phyloP scores from a whole-genome alignment of 2,797 vertebrate species.

The Siniperca obscura region DNA sequence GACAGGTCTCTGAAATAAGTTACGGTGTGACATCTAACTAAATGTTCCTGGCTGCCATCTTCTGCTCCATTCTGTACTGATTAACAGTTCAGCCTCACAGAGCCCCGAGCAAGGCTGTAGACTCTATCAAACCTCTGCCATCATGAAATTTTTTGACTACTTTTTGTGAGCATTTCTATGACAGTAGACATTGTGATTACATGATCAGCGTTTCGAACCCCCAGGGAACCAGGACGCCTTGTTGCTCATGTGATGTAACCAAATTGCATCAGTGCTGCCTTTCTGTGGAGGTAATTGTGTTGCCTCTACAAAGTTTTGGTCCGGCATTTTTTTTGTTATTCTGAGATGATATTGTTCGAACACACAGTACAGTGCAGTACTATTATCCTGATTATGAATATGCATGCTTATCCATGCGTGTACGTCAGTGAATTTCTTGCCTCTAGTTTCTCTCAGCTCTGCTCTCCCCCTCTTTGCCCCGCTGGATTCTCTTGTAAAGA shows the following conservation, averaged over 20 bases:
- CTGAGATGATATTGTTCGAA: constrained; percentile 19
- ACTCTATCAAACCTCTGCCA: no score
- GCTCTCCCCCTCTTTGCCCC: constrained; percentile 30
- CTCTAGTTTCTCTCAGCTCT: constrained; percentile 32
- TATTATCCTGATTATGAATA: constrained; percentile 38
- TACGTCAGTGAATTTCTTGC: constrained; percentile 34
- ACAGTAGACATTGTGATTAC: not conserved
- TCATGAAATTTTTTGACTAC: no score
- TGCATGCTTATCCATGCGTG: constrained; percentile 27
- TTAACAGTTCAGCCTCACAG: no score
- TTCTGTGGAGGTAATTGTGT: not conserved
- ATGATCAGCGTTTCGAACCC: not conserved
- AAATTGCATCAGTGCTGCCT: not conserved
- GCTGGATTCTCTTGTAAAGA: constrained; percentile 59
- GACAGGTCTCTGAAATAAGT: no score
- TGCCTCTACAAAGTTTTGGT: not conserved
- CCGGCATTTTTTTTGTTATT: not conserved
- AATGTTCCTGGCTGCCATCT: no score
- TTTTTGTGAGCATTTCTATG: not conserved
- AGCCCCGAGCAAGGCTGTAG: no score
- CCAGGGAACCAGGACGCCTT: not conserved
- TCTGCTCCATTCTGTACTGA: no score
- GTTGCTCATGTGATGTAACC: not conserved
- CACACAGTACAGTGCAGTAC: not conserved
- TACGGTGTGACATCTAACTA: no score